Percentiles rank a stretch among this genome's conserved stretches.
Conservation (phyloP, 2,888 invertebrate species). For the Serrognathus titanus region DNA sequence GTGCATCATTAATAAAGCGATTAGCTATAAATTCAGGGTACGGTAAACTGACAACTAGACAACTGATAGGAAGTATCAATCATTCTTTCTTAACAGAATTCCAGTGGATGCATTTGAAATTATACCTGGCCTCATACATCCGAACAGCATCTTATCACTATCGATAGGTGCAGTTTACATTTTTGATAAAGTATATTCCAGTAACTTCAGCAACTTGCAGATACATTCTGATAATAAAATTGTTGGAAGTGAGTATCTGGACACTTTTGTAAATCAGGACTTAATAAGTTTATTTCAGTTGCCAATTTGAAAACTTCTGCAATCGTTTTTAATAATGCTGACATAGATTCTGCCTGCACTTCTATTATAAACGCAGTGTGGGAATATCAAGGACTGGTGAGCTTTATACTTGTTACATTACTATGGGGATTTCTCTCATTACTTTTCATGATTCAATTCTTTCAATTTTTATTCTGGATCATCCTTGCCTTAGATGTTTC, state of each 20-base stretch:
- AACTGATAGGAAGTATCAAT: not conserved
- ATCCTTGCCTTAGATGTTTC: too few relatives aligned
- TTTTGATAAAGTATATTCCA: not conserved
- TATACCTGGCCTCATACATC: not conserved
- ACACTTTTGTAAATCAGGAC: not conserved
- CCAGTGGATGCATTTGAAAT: constrained; percentile 9
- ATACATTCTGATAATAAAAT: not conserved
- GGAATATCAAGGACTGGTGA: constrained; percentile 54
- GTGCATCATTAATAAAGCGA: constrained; percentile 5
- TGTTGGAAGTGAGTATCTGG: not conserved
- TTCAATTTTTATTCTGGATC: too few relatives aligned
- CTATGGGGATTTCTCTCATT: too few relatives aligned
- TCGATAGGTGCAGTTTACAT: not conserved
- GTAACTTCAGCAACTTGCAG: not conserved
- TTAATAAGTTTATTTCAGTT: constrained; percentile 11
- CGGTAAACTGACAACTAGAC: not conserved
- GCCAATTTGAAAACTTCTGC: constrained; percentile 41
- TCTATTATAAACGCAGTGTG: constrained; percentile 52
- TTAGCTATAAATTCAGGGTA: constrained; percentile 13
- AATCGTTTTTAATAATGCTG: constrained; percentile 55
- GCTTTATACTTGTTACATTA: not conserved
- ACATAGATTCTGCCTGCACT: constrained; percentile 56
- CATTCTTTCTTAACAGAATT: constrained; percentile 8
- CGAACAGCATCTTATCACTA: not conserved
- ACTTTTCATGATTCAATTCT: too few relatives aligned